Base-by-base conservation (phyloP, 2,888 invertebrate genomes). In the Rhopalosiphum nymphaeae region DNA sequence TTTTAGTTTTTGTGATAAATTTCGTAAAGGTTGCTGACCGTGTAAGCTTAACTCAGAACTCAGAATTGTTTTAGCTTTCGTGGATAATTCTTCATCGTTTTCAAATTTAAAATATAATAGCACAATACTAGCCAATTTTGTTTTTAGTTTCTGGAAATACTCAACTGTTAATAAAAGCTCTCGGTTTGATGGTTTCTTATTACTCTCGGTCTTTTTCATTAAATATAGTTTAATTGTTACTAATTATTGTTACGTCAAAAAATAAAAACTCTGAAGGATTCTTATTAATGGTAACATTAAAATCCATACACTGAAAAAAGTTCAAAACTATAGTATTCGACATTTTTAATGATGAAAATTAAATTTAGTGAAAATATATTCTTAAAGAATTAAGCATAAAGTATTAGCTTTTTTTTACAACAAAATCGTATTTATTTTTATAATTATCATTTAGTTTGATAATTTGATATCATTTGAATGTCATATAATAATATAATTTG, bases 101-200 rank as follows among this genome's bases (percentile, higher is more conserved):
- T 67, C 13, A 67, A 67, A 67, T 67, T 67, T 67, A n/a, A n/a
- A 67, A 13, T 67, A 13, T 67, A 16, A 16, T 67, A 67, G 5
- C n/a, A 67, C n/a, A 67, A 16, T 67, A n/a, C n/a, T 67, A n/a
- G 16, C 5, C n/a, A 67, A 87, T 87, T 46, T 42, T 9, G 29
- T 92, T 92, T 61, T 61, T 46, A 61, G 86, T 87, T 92, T 67
- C 26, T 42, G 46, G 29, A 87, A 92, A 61, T 42, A 49, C 87
- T 87, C 61, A 21, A 92, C 92, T 85, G 87, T 67, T 44, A 92
- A 92, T 86, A 36, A 92, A 87, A 92, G 25, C 87, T 61, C 29
- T 49, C 87, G 61, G 87, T 61, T 67, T 49, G 87, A 61, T 61
- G 49, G 44, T 46, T 87, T 84, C 57, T 21, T 57, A 87, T 92